Base-by-base conservation (phyloP, 2,113 vertebrate species). In the Ceyx cyanopectus region DNA sequence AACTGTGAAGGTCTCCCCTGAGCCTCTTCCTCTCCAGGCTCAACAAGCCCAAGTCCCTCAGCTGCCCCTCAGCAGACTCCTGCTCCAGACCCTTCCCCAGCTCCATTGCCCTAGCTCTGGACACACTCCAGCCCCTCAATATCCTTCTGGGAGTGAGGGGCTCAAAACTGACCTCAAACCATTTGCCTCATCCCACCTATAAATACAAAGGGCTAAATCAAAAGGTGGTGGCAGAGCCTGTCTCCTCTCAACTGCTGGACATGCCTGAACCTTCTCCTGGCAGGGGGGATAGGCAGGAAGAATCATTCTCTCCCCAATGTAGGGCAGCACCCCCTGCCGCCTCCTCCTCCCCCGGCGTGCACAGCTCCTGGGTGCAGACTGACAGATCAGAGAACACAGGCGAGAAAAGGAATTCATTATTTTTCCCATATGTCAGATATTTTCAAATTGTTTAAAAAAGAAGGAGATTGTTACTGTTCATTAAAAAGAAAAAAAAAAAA, bases 381-480 rank as follows among this genome's bases (percentile, higher is more conserved):
- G 95, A 94, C 92, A 94, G 51, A 94, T 96, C 95, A 95, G 93
- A 96, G 92, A 92, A 11, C 0, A 9, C 87, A 40, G 81, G 66
- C 5, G 0, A 81, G 53, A 93, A 83, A n/a, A 0, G 0, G 81
- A 83, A 89, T 92, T 92, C 92, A 74, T 96, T 94, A 89, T 84
- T 94, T 80, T 65, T 3, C 77, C 77, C 2, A 0, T 57, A 20
- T 84, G 92, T 94, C 92, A 95, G 78, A 70, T 32, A 50, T 45
- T 84, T 89, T 77, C 60, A 57, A 77, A 69, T 61, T 54, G 34
- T 70, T 79, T 77, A 27, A 29, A 68, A 69, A 27, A 20, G 4
- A 21, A 4, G 10, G 34, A 23, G 17, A 32, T 93, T 88, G 57
- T 77, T 87, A n/a, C 34, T 43, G 51, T 53, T 95, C 45, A 51